Percentiles rank a stretch among this genome's conserved stretches.
phyloP scores from a whole-genome alignment of 2,888 invertebrate species.

The Hanleya hanleyi region DNA sequence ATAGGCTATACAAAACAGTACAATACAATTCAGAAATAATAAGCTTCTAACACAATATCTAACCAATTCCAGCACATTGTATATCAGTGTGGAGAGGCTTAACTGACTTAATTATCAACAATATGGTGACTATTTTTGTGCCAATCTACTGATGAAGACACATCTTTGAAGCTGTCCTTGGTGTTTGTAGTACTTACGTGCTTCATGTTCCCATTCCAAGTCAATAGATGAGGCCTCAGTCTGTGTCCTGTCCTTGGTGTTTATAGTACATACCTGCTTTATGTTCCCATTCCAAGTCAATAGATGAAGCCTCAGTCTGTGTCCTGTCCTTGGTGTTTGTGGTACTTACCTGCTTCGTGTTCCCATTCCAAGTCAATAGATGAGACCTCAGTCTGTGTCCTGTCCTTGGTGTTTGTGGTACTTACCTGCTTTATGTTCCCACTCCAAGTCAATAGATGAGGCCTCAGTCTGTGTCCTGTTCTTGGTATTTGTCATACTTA shows the following conservation, averaged over 20 bases:
- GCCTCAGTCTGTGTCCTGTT: constrained; percentile 67
- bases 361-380: constrained; percentile 72
- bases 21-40: too few relatives aligned
- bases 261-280: constrained; percentile 69
- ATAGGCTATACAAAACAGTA: too few relatives aligned
- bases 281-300: constrained; percentile 72
- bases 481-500: constrained; percentile 61
- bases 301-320: constrained; percentile 68
- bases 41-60: too few relatives aligned
- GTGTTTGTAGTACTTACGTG: too few relatives aligned
- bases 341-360: constrained; percentile 71
- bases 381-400: constrained; percentile 68
- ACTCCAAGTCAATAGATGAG: constrained; percentile 71
- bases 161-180: too few relatives aligned
- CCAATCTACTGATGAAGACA: too few relatives aligned
- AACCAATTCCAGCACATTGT: too few relatives aligned
- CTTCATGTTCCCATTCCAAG: constrained; percentile 72
- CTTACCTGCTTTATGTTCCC: constrained; percentile 73
- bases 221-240: constrained; percentile 71
- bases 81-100: too few relatives aligned
- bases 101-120: too few relatives aligned
- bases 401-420: constrained; percentile 60
- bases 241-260: constrained; percentile 60
- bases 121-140: too few relatives aligned
- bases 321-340: constrained; percentile 61